Base-by-base conservation (phyloP, 2,888 invertebrate genomes). In the Campoplex nolae region DNA sequence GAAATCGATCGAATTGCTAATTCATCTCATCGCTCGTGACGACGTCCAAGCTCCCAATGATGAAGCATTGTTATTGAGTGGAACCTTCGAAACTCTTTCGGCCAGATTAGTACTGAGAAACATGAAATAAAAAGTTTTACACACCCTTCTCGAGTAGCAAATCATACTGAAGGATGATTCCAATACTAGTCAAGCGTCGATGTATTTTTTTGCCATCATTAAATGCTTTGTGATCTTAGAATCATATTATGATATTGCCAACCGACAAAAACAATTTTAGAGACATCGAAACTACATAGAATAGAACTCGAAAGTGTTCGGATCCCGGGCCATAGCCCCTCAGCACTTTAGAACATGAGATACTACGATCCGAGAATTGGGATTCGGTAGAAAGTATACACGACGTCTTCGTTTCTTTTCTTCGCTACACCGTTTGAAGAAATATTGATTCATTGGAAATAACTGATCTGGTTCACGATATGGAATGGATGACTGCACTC, bases 1-100 rank as follows among this genome's bases (percentile, higher is more conserved):
- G 78, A 54, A 73, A 82, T 82, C 77, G 78, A 75, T 84, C 82
- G 78, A 84, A 80, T 82, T 84, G 82, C 84, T 87, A 86, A 86
- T 86, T 83, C 70, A 76, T 56, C 79, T 84, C 84, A 76, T 88
- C 85, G 56, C 76, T 78, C 73, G 71, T 73, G 76, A 86, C 79
- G 75, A 74, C 80, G 84, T 84, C 51, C 67, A 62, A 45, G 28
- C 70, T 58, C 32, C 9, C 76, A 62, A 62, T 62, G 62, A 67
- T 74, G 73, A 77, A 67, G 68, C 58, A 82, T 85, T 82, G 71
- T 85, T 81, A 85, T 85, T 81, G 77, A 77, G 76, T 77, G 45
- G 56, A 35, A 56, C 42, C 81, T 77, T 42, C 42, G 28, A 48
- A 77, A 48, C 16, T 23, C 23, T 81, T 81, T 81, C 32, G 35